Evolutionary conservation across 2,113 vertebrate genomes (phyloP).

Genomic region (Psilopsiagon aurifrons): DNA sequence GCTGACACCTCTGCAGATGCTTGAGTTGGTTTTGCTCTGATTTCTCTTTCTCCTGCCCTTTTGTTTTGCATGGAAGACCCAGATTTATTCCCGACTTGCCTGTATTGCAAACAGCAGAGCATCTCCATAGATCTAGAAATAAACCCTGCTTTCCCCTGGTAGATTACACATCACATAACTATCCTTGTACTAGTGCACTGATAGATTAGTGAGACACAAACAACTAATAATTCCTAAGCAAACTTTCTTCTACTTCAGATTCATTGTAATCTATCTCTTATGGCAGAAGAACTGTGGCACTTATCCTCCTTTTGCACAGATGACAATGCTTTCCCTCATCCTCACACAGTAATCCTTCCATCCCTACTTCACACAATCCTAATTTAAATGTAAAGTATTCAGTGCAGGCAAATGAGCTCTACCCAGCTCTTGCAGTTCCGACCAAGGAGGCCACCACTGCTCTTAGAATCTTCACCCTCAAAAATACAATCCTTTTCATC

Average conservation of each 20-base stretch:
- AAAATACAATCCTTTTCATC: constrained; percentile 25
- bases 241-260: constrained; percentile 55
- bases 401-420: constrained; percentile 45
- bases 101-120: not conserved
- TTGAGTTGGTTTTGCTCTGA: not conserved
- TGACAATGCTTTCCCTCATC: constrained; percentile 54
- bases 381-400: constrained; percentile 73
- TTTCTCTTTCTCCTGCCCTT: not conserved
- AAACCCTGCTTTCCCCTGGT: constrained; percentile 15
- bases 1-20: not conserved
- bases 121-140: constrained; percentile 43
- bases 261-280: constrained; percentile 67
- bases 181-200: constrained; percentile 1
- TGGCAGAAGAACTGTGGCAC: constrained; percentile 50
- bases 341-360: constrained; percentile 68
- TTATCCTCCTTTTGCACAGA: constrained; percentile 59
- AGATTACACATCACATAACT: constrained; percentile 23
- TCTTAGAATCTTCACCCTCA: constrained; percentile 43
- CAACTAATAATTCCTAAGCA: constrained; percentile 67
- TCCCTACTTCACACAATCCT: constrained; percentile 63
- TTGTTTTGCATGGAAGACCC: not conserved
- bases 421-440: constrained; percentile 22
- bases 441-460: not conserved
- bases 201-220: constrained; percentile 68
- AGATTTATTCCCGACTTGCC: not conserved